Evolutionary conservation across 2,797 vertebrate species (phyloP).

Genomic region (Nasua narica): DNA sequence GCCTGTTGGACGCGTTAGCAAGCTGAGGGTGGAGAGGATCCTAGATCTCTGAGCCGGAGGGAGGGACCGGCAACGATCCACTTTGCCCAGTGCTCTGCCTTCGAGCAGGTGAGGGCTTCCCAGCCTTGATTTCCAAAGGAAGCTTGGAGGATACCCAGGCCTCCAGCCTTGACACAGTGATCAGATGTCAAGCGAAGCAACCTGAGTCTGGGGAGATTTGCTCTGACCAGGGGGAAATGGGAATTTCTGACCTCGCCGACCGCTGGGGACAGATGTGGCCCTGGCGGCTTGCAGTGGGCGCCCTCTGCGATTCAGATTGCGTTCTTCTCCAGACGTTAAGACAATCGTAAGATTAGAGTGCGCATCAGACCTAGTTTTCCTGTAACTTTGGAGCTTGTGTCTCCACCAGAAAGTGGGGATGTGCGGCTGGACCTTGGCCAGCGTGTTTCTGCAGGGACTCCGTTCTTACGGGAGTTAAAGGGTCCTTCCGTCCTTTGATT

Average conservation of each 20-base stretch:
- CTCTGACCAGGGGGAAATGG: not conserved
- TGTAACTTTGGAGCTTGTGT: not conserved
- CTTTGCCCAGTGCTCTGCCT: not conserved
- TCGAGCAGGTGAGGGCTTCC: not conserved
- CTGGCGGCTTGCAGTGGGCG: fast-evolving
- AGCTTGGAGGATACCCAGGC: not conserved
- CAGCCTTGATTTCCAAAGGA: not conserved
- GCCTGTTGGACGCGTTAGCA: not conserved
- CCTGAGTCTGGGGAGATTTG: not conserved
- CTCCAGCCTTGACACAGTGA: not conserved
- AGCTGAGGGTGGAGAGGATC: too few relatives aligned
- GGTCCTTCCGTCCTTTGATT: not conserved
- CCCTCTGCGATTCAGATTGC: not conserved
- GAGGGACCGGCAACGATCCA: not conserved
- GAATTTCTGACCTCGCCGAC: not conserved
- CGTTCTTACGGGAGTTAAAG: not conserved
- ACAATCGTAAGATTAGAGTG: not conserved
- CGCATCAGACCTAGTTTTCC: not conserved
- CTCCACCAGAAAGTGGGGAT: not conserved
- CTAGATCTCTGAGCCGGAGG: not conserved
- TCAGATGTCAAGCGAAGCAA: not conserved
- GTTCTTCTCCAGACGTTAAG: not conserved
- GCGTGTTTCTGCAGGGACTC: not conserved
- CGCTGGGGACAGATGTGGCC: fast-evolving
- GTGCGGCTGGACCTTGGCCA: not conserved